phyloP scores from a whole-genome alignment of 2,888 invertebrate species.

The Heteromyza rotundicornis region DNA sequence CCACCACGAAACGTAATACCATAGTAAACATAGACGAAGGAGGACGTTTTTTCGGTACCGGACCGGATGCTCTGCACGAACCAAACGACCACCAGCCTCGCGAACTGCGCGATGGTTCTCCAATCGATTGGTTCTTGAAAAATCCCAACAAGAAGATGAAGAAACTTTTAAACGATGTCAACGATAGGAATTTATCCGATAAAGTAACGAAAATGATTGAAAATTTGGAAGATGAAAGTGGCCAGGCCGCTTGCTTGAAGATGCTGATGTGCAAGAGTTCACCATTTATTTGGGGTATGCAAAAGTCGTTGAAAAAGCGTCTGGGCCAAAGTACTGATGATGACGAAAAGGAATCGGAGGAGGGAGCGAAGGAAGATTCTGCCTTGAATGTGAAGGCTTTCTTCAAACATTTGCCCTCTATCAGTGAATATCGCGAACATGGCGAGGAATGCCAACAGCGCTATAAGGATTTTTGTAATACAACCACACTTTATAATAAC shows the following conservation, averaged over 20 bases:
- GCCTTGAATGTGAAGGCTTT: constrained; percentile 59
- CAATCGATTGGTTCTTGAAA: constrained; percentile 70
- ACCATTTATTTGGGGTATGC: constrained; percentile 80
- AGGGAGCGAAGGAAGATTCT: not conserved
- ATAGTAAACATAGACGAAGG: not conserved
- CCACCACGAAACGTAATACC: constrained; percentile 32
- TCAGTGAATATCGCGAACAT: constrained; percentile 67
- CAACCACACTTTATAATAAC: not conserved
- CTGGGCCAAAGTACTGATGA: constrained; percentile 40
- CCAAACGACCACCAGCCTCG: constrained; percentile 47
- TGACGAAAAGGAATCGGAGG: constrained; percentile 36
- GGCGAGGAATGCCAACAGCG: constrained; percentile 70
- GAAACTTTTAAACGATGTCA: constrained; percentile 65
- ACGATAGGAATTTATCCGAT: constrained; percentile 69
- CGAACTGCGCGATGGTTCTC: constrained; percentile 56
- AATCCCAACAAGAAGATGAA: constrained; percentile 68
- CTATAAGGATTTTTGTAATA: constrained; percentile 55
- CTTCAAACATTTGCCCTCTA: constrained; percentile 70
- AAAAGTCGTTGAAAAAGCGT: constrained; percentile 66
- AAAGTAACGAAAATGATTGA: constrained; percentile 69
- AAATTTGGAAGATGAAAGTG: constrained; percentile 64
- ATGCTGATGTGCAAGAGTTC: constrained; percentile 78
- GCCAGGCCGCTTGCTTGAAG: constrained; percentile 74
- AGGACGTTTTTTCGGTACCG: constrained; percentile 21
- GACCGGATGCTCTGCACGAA: constrained; percentile 45